These are phyloP conservation scores for Hippocampus mohnikei DNA, from an alignment of 2,113 vertebrate species.

Conservation along the genomic window DNA sequence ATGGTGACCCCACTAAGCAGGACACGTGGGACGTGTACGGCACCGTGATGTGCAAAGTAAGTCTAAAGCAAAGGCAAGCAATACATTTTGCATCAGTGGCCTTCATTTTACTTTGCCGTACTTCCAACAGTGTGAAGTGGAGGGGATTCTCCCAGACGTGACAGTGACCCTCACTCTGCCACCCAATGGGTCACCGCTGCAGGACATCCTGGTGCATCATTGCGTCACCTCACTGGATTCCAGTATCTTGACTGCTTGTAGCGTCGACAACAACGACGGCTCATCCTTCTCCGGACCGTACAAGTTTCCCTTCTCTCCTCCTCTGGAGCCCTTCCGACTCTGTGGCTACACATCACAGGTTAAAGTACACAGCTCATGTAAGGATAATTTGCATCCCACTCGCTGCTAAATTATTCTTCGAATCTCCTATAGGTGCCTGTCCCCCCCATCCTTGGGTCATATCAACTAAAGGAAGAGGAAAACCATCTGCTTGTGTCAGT, in stretches of 20 bases:
- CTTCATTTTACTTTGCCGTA: background rate
- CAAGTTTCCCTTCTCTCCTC: constrained; percentile 89
- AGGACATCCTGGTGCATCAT: constrained; percentile 87
- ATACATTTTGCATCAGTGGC: background rate
- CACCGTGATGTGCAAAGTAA: constrained; percentile 88
- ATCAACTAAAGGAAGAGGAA: constrained; percentile 81
- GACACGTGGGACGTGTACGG: constrained; percentile 91
- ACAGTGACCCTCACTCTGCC: constrained; percentile 84
- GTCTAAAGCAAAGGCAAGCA: constrained; percentile 7
- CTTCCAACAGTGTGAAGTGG: constrained; percentile 83
- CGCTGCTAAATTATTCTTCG: background rate
- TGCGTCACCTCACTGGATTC: constrained; percentile 88
- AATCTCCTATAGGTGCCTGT: constrained; percentile 79
- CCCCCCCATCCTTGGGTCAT: constrained; percentile 88
- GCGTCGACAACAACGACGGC: constrained; percentile 77
- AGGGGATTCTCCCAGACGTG: constrained; percentile 85
- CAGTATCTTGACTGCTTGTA: constrained; percentile 82
- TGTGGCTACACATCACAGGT: constrained; percentile 94
- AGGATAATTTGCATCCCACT: background rate
- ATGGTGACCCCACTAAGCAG: constrained; percentile 77
- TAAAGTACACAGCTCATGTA: constrained; percentile 15
- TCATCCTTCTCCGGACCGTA: constrained; percentile 88
- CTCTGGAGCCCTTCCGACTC: constrained; percentile 84
- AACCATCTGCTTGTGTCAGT: constrained; percentile 76
- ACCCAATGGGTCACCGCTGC: constrained; percentile 85